These are phyloP conservation scores for Athetis lepigone DNA, from an alignment of 2,888 invertebrate genomes.

Conservation along the genomic window DNA sequence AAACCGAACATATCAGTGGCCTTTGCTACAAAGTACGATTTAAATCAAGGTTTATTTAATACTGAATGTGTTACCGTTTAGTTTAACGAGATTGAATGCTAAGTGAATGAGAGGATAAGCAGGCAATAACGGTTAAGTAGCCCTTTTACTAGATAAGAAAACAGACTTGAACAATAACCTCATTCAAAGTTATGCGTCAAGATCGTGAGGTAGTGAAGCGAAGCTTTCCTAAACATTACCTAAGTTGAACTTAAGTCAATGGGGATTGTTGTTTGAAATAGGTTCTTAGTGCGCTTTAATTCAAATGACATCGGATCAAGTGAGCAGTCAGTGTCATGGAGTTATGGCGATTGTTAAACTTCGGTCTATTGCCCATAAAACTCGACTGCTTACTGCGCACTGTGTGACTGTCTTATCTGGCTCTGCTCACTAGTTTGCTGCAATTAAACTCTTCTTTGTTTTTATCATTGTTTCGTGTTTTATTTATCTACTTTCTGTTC, in stretches of 20 bases:
- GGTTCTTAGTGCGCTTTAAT: slow-evolving; percentile 42
- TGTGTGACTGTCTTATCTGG: slow-evolving; percentile 62
- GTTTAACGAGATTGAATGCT: slow-evolving; percentile 40
- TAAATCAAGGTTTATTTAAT: slow-evolving; percentile 45
- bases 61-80: slow-evolving; percentile 16
- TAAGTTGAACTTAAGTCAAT: slow-evolving; percentile 22
- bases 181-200: slow-evolving; percentile 18
- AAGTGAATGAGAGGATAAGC: slow-evolving; percentile 45
- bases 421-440: slow-evolving; percentile 41
- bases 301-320: slow-evolving; percentile 46
- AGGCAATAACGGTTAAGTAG: slow-evolving; percentile 28
- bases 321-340: slow-evolving; percentile 52
- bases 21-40: slow-evolving; percentile 24
- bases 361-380: slow-evolving; percentile 69
- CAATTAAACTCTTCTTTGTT: slow-evolving; percentile 17
- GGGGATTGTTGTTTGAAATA: slow-evolving; percentile 20
- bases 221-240: slow-evolving; percentile 5
- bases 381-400: slow-evolving; percentile 58
- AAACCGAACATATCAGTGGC: slow-evolving; percentile 43
- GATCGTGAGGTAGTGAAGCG: slow-evolving; percentile 11
- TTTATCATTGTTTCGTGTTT: slow-evolving; percentile 11
- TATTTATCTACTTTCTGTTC: not conserved
- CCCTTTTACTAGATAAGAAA: slow-evolving; percentile 42
- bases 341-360: slow-evolving; percentile 68
- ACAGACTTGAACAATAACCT: slow-evolving; percentile 24